Evolutionary conservation across 1,140 invertebrate species (phyloP).

Genomic region (Cherax quadricarinatus): DNA sequence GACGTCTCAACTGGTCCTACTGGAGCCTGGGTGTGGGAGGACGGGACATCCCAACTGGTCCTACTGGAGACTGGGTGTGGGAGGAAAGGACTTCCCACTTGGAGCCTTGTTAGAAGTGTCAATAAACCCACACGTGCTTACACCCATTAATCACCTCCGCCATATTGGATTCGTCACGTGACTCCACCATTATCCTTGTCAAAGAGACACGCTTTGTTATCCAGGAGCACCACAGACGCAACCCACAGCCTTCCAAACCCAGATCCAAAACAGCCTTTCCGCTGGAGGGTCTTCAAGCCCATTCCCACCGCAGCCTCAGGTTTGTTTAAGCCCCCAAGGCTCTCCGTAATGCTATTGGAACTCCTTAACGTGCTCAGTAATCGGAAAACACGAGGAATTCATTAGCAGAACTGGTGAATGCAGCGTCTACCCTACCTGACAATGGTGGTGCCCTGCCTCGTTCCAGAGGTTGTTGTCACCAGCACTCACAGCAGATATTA

Average conservation of each 20-base stretch:
- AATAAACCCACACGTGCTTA: constrained; percentile 18
- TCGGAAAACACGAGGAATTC: constrained; percentile 71
- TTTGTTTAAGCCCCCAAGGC: too few relatives aligned
- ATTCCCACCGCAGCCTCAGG: too few relatives aligned
- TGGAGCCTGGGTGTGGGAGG: too few relatives aligned
- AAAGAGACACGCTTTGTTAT: constrained; percentile 65
- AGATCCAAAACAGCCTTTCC: neutral
- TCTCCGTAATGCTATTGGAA: neutral
- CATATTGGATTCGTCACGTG: constrained; percentile 70
- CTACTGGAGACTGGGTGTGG: too few relatives aligned
- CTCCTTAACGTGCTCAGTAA: constrained; percentile 68
- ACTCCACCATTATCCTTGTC: constrained; percentile 63
- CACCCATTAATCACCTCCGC: constrained; percentile 65
- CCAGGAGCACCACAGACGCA: neutral
- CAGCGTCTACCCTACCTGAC: constrained; percentile 26
- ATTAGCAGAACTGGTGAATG: constrained; percentile 62
- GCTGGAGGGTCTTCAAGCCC: too few relatives aligned
- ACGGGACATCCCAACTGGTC: too few relatives aligned
- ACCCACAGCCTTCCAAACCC: neutral
- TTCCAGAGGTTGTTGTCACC: constrained; percentile 43
- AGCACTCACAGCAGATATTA: constrained; percentile 46
- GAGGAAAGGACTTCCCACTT: neutral
- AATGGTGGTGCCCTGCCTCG: constrained; percentile 23
- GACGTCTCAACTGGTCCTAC: too few relatives aligned
- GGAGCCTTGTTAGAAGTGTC: constrained; percentile 28